Conservation (phyloP, 1,140 invertebrate genomes). For the Cheumatopsyche charites region DNA sequence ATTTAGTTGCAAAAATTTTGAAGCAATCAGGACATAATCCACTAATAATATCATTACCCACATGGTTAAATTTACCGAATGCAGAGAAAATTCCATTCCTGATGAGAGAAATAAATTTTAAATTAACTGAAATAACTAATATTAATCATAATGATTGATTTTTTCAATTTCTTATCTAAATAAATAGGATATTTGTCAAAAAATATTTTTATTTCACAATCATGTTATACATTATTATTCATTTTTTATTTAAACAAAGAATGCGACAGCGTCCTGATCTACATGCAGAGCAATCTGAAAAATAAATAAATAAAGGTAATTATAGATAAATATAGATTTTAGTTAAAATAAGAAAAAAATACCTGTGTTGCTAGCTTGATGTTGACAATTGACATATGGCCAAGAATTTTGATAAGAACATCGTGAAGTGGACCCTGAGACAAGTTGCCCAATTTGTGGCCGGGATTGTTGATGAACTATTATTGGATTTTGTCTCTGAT, state of each 20-base stretch:
- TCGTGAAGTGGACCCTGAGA: neutral
- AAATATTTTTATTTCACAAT: too few relatives aligned
- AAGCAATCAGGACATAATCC: conserved; percentile 31
- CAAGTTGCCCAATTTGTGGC: neutral
- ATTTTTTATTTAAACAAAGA: too few relatives aligned
- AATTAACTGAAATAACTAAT: neutral
- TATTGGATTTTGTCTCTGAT: too few relatives aligned
- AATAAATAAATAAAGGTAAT: too few relatives aligned
- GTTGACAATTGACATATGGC: neutral
- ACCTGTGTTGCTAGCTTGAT: neutral
- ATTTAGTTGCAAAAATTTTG: conserved; percentile 27
- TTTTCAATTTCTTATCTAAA: neutral
- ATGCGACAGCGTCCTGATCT: too few relatives aligned
- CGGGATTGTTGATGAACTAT: too few relatives aligned
- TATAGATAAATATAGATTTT: neutral
- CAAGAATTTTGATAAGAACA: neutral
- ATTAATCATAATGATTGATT: neutral
- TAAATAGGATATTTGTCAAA: neutral
- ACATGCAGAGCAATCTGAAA: neutral
- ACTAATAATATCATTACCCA: conserved; percentile 13
- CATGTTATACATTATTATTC: too few relatives aligned
- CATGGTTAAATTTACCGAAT: conserved; percentile 14
- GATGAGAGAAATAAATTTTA: conserved; percentile 43
- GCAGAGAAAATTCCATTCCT: conserved; percentile 39
- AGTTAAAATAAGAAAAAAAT: neutral